Percentiles rank a stretch among this genome's conserved stretches.
phyloP scores from a whole-genome alignment of 1,140 invertebrate species.

The Manduca sexta region DNA sequence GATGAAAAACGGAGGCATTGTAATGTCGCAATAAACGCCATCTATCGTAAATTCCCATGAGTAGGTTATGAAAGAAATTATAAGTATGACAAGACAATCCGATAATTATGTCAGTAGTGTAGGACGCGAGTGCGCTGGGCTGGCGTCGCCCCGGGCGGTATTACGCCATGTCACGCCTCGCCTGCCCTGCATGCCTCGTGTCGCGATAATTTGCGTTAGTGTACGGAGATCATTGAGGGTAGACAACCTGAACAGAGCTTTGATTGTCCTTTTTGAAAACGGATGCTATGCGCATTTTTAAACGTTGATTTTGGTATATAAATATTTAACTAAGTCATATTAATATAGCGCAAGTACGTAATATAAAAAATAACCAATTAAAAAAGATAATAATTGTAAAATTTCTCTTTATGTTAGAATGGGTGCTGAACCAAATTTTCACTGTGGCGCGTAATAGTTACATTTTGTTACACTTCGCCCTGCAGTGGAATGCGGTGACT shows the following conservation, averaged over 20 bases:
- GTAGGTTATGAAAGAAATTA: constrained; percentile 2
- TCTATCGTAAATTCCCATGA: too few species aligned
- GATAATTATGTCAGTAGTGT: too few species aligned
- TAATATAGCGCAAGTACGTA: too few species aligned
- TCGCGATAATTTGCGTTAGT: constrained; percentile 19
- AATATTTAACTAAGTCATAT: too few species aligned
- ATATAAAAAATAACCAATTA: constrained; percentile 2
- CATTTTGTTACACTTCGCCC: not conserved
- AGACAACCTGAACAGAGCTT: too few species aligned
- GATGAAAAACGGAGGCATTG: too few species aligned
- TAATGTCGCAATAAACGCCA: too few species aligned
- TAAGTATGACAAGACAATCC: constrained; percentile 15
- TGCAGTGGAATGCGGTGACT: constrained; percentile 16
- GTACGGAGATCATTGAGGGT: too few species aligned
- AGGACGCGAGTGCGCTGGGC: constrained; percentile 12
- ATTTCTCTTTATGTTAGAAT: not conserved
- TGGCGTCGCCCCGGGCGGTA: constrained; percentile 18
- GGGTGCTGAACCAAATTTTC: not conserved
- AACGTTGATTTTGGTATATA: too few species aligned
- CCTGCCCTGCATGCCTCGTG: constrained; percentile 21
- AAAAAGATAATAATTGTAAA: not conserved
- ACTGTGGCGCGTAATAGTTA: not conserved
- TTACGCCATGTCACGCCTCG: constrained; percentile 24
- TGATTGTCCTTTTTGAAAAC: too few species aligned
- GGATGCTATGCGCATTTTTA: not conserved